These are phyloP conservation scores for Amiota minor DNA, from an alignment of 2,888 invertebrate species.

Conservation along the genomic window DNA sequence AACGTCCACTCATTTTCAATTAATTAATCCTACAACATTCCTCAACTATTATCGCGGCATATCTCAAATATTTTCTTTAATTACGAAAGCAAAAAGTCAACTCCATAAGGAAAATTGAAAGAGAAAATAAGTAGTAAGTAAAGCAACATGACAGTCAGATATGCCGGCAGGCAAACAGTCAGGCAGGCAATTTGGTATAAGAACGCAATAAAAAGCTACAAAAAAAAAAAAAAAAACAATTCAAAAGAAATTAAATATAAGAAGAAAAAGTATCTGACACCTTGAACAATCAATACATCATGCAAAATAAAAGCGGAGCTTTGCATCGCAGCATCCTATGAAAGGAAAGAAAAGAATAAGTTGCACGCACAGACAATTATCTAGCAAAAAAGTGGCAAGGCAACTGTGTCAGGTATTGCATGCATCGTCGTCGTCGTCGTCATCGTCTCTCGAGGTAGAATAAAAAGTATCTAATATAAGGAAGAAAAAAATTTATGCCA, in stretches of 20 bases:
- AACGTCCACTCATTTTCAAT: constrained; percentile 63
- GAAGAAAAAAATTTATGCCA: constrained; percentile 61
- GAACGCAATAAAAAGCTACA: neutral
- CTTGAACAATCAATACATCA: constrained; percentile 66
- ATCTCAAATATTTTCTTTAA: constrained; percentile 67
- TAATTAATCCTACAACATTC: constrained; percentile 67
- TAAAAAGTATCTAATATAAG: constrained; percentile 48
- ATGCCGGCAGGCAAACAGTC: neutral
- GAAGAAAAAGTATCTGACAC: constrained; percentile 63
- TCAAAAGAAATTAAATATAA: no score
- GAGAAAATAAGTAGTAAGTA: constrained; percentile 22
- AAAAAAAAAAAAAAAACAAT: constrained; percentile 34
- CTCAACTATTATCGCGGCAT: constrained; percentile 66
- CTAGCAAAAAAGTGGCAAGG: constrained; percentile 27
- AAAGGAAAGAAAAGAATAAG: constrained; percentile 15
- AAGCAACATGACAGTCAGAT: neutral
- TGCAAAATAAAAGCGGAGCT: constrained; percentile 24
- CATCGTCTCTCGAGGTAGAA: neutral
- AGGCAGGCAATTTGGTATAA: neutral
- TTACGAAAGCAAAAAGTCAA: constrained; percentile 50
- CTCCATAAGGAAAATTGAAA: constrained; percentile 24
- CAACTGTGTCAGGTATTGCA: constrained; percentile 41
- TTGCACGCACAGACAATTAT: constrained; percentile 64
- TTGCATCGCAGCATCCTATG: no score
- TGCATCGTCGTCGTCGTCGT: neutral